A percentile compares a stretch with the other conserved stretches of the same genome.
Conservation (phyloP, 2,888 invertebrate genomes). For the Tetragnatha montana region DNA sequence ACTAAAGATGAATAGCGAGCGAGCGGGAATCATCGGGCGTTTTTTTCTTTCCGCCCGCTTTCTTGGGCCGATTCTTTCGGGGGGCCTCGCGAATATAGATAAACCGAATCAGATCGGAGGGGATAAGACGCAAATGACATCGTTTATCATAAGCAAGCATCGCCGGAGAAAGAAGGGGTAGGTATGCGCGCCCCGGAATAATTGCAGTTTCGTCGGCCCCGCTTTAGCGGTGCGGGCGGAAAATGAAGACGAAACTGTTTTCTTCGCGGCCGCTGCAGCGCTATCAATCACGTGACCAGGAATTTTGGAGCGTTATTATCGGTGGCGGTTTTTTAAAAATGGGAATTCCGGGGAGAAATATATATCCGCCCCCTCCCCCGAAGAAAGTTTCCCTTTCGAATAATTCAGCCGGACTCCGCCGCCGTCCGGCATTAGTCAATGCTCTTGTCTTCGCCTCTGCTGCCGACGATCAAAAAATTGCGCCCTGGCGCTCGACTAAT, state of each 20-base stretch:
- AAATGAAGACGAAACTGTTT: slow-evolving; percentile 70
- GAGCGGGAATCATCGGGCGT: slow-evolving; percentile 65
- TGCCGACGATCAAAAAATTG: background rate
- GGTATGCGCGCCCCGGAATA: slow-evolving; percentile 64
- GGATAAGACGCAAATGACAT: slow-evolving; percentile 71
- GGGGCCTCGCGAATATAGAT: slow-evolving; percentile 60
- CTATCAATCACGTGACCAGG: slow-evolving; percentile 67
- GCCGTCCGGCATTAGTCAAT: slow-evolving; percentile 4
- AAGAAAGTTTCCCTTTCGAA: slow-evolving; percentile 29
- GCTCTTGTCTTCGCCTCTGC: background rate
- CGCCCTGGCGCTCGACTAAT: background rate
- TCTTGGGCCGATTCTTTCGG: slow-evolving; percentile 32
- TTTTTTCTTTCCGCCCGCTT: slow-evolving; percentile 49
- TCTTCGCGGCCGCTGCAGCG: slow-evolving; percentile 51
- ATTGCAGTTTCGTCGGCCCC: slow-evolving; percentile 68
- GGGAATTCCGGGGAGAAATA: slow-evolving; percentile 52
- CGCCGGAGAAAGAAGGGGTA: slow-evolving; percentile 25
- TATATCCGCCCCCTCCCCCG: slow-evolving; percentile 1
- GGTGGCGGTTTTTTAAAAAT: slow-evolving; percentile 63
- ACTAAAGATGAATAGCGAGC: slow-evolving; percentile 68
- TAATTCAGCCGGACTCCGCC: slow-evolving; percentile 3
- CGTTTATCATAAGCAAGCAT: slow-evolving; percentile 70
- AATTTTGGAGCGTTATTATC: slow-evolving; percentile 64
- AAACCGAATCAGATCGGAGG: slow-evolving; percentile 69
- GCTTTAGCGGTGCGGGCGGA: slow-evolving; percentile 65